Base-by-base conservation (phyloP, 2,113 vertebrate genomes). In the Sylvia atricapilla region DNA sequence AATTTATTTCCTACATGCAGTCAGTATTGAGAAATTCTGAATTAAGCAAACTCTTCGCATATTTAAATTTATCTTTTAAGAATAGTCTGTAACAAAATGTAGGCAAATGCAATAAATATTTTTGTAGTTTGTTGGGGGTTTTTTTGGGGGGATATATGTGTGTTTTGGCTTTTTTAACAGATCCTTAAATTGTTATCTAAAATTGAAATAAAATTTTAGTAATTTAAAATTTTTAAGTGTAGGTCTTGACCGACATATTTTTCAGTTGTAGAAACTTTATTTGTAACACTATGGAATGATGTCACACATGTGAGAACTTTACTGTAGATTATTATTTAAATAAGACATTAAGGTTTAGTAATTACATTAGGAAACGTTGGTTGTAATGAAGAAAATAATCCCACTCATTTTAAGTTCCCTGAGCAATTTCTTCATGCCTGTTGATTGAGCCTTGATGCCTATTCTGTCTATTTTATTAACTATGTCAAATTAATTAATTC, bases 41-140 rank as follows among this genome's bases (percentile, higher is more conserved):
- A 55, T 76, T 59, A 52, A 87, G 22, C 14, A 75, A 87, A 58
- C 18, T 72, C 3, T 63, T 83, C 69, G 4, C 12, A 49, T 60
- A 62, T 64, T 60, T 66, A 52, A 70, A 35, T 63, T 67, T 80
- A 9, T 52, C 41, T 93, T 66, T 53, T 17, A 49, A 67, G 23
- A 58, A 53, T 50, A 70, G 11, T 52, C 8, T 56, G 6, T 39
- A 77, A 19, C 4, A 82, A 79, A 90, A 64, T 70, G 58, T 73
- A 63, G 22, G 14, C 10, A 47, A 70, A 64, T 24, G 0, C 14
- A 92, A 7, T 49, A 83, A 24, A 18, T 41, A 53, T 69, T 80
- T 78, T 13, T 53, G 0, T 60, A 12, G 3, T 28, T 17, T 68
- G 2, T 21, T 35, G 14, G 7, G 3, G 0, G 6, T 13, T 56